These are phyloP conservation scores for Acipenser ruthenus DNA, from an alignment of 2,797 vertebrate genomes.

Conservation along the genomic window DNA sequence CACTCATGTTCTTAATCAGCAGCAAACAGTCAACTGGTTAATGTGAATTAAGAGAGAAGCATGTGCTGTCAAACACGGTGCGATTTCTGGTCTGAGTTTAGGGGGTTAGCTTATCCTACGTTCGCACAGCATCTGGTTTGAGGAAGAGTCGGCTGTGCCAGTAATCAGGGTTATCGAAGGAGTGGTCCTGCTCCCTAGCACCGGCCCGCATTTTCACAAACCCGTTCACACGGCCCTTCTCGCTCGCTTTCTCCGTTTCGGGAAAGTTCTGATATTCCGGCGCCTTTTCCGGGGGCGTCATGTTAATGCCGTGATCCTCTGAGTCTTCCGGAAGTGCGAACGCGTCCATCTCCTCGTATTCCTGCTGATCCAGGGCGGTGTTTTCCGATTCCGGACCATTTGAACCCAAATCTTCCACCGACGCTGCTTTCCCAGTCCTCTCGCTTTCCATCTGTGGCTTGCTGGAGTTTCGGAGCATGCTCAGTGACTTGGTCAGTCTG, in stretches of 20 bases:
- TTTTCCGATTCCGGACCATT: background rate
- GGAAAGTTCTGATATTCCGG: conserved; percentile 64
- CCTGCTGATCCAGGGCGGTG: conserved; percentile 49
- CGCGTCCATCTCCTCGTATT: conserved; percentile 82
- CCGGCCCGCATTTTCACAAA: conserved; percentile 31
- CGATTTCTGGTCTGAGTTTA: too few species aligned
- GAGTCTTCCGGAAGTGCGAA: conserved; percentile 29
- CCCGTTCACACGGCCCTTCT: conserved; percentile 43
- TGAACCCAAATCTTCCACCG: conserved; percentile 21
- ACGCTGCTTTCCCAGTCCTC: conserved; percentile 38
- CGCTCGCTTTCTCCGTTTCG: conserved; percentile 31
- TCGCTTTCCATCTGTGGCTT: conserved; percentile 45
- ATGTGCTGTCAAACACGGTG: too few species aligned
- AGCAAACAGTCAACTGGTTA: background rate
- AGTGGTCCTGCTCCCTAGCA: conserved; percentile 55
- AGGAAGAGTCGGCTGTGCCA: conserved; percentile 91
- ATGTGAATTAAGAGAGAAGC: too few species aligned
- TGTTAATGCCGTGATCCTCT: too few species aligned
- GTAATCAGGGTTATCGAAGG: conserved; percentile 96
- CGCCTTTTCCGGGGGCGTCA: conserved; percentile 25
- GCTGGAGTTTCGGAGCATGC: conserved; percentile 13
- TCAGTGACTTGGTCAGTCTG: conserved; percentile 46
- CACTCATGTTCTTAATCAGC: too few species aligned
- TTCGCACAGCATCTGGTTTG: conserved; percentile 73
- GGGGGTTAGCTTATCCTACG: conserved; percentile 39